Evolutionary conservation across 2,888 invertebrate genomes (phyloP).

Genomic region (Habroteleia sp.): DNA sequence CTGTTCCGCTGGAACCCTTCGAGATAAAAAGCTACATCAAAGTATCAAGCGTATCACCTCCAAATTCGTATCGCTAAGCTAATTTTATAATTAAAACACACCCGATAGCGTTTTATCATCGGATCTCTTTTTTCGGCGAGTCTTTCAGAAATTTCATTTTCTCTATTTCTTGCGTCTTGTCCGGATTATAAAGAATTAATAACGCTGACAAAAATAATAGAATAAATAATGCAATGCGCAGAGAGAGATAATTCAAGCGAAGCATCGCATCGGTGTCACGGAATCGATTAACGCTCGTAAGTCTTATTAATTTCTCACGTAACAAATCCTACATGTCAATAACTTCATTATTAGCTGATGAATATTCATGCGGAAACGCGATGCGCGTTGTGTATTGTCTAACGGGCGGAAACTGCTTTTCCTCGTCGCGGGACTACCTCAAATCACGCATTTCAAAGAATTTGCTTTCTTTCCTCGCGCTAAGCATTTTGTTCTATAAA

Average conservation of each 20-base stretch:
- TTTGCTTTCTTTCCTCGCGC: conserved; percentile 42
- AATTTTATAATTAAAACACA: conserved; percentile 60
- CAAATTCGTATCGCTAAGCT: conserved; percentile 50
- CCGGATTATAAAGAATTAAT: conserved; percentile 10
- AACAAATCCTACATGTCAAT: conserved; percentile 56
- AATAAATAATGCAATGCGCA: conserved; percentile 2
- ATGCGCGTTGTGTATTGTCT: conserved; percentile 52
- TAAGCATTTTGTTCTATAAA: conserved; percentile 13
- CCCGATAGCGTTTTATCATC: conserved; percentile 38
- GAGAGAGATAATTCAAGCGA: not conserved
- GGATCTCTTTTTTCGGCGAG: conserved; percentile 26
- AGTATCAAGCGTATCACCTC: conserved; percentile 53
- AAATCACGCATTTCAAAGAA: conserved; percentile 27
- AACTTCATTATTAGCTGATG: conserved; percentile 56
- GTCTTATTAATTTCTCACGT: conserved; percentile 61
- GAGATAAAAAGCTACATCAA: conserved; percentile 58
- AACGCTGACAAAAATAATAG: conserved; percentile 3
- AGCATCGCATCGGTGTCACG: not conserved
- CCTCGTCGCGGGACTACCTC: conserved; percentile 52
- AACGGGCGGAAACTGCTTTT: conserved; percentile 60
- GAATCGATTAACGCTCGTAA: conserved; percentile 42
- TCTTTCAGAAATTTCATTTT: conserved; percentile 3
- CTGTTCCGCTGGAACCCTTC: conserved; percentile 44
- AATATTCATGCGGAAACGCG: conserved; percentile 55
- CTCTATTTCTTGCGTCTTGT: not conserved